Percentiles rank a stretch among this genome's conserved stretches.
Evolutionary conservation across 2,113 vertebrate species (phyloP).

Genomic region (Casuarius casuarius): DNA sequence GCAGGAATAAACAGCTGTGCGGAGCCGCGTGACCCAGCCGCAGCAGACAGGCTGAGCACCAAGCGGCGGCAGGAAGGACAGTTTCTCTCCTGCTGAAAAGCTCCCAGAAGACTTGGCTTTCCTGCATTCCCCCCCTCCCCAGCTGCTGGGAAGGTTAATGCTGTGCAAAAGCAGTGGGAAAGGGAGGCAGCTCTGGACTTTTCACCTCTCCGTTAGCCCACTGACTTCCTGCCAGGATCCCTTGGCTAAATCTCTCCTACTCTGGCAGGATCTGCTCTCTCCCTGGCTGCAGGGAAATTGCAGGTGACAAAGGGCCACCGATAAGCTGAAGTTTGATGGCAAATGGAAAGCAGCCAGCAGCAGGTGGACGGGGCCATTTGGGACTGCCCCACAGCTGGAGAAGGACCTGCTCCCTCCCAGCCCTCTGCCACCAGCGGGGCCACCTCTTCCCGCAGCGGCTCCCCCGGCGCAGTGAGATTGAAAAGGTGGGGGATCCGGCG

Average conservation of each 20-base stretch:
- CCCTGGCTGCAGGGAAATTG: neutral
- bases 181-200: neutral
- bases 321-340: neutral
- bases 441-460: neutral
- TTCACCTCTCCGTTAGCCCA: neutral
- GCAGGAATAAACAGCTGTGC: neutral
- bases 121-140: neutral
- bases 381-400: too few species aligned
- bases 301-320: neutral
- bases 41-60: neutral
- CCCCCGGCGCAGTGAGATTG: neutral
- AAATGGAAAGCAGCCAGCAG: neutral
- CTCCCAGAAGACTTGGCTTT: neutral
- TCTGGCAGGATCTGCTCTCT: neutral
- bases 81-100: neutral
- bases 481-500: neutral
- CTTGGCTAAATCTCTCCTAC: neutral
- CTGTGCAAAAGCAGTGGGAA: neutral
- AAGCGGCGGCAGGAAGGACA: rapidly evolving
- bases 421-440: neutral
- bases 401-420: neutral
- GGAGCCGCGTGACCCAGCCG: rapidly evolving
- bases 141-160: neutral
- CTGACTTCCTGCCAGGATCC: rapidly evolving
- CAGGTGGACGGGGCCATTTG: neutral